Evolutionary conservation across 2,888 invertebrate species (phyloP), one percentile per base, ranked within the genome.

Genomic region (Andrena flavipes): DNA sequence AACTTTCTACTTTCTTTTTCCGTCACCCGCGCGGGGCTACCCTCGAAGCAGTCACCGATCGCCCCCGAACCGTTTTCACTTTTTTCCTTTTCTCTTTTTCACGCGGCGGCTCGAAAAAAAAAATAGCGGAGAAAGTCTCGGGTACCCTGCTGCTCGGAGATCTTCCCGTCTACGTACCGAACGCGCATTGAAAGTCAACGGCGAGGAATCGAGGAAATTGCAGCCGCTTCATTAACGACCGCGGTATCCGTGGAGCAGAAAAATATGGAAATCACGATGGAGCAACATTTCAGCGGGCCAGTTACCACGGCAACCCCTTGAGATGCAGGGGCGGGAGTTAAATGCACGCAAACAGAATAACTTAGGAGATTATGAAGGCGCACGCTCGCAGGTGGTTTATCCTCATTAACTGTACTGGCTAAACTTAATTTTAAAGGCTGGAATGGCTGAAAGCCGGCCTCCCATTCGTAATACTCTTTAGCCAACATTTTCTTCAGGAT

Each of bases 351-450:
- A 93, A 91, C 90, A 91, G 91, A 93, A 93, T 93, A 93, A 93
- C 92, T 92, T 91, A 90, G 89, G 87, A 90, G 93, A 93, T 93
- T 93, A 93, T 92, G 92, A 92, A 93, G 91, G 92, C 67, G 51
- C 93, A 92, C 92, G 92, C 91, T 91, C 88, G 91, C 87, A 87
- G 91, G 93, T 90, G 93, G 93, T 93, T 92, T 91, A 92, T 91
- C 90, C 92, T 93, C 93, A 91, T 93, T 93, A 92, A 91, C 90
- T 91, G 91, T 91, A 89, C 91, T 90, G 91, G 88, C 87, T 90
- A 90, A 91, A 92, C 91, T 92, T 91, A 92, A 90, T 90, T 92
- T 86, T 84, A 84, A 80, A 88, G 87, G 87, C 87, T 73, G 82
- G 81, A 80, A 77, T 76, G 49, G 80, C 80, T 82, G 77, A 88